These are phyloP conservation scores for Monoplex corrugatus DNA, from an alignment of 2,888 invertebrate species.

Conservation along the genomic window DNA sequence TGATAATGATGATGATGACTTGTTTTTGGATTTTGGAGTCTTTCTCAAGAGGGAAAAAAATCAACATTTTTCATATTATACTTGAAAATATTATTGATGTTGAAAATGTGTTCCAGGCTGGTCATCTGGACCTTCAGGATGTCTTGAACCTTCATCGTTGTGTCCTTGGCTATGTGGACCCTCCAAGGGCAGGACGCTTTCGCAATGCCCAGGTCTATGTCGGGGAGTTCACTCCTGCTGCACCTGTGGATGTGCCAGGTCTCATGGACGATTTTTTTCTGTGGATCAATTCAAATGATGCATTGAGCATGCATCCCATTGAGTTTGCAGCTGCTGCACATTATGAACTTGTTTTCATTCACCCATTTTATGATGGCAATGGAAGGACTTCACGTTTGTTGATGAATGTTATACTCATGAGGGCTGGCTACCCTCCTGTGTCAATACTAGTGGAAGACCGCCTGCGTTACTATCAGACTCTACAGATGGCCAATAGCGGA, in stretches of 20 bases:
- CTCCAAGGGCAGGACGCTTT: slow-evolving; percentile 93
- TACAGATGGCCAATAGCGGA: slow-evolving; percentile 95
- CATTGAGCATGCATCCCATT: slow-evolving; percentile 93
- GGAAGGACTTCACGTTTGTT: slow-evolving; percentile 96
- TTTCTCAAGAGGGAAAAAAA: no score
- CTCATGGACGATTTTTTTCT: slow-evolving; percentile 94
- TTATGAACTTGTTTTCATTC: slow-evolving; percentile 97
- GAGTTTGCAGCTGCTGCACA: slow-evolving; percentile 97
- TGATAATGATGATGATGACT: no score
- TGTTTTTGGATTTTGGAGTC: no score
- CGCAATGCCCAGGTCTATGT: slow-evolving; percentile 90
- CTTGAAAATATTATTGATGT: no score
- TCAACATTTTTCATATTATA: no score
- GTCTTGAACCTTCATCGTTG: slow-evolving; percentile 95
- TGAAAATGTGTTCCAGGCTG: slow-evolving; percentile 86
- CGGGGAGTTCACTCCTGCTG: slow-evolving; percentile 96
- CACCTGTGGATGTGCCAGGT: slow-evolving; percentile 89
- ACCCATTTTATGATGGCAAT: slow-evolving; percentile 98
- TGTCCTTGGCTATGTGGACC: slow-evolving; percentile 97
- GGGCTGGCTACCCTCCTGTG: slow-evolving; percentile 97
- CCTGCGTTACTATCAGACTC: slow-evolving; percentile 89
- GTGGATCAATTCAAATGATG: slow-evolving; percentile 94
- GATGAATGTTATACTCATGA: slow-evolving; percentile 96
- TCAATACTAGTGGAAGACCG: slow-evolving; percentile 92
- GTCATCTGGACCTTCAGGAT: slow-evolving; percentile 89